A percentile compares a stretch with the other conserved stretches of the same genome.
Evolutionary conservation across 2,888 invertebrate genomes (phyloP).

Genomic region (Andricus curvator): DNA sequence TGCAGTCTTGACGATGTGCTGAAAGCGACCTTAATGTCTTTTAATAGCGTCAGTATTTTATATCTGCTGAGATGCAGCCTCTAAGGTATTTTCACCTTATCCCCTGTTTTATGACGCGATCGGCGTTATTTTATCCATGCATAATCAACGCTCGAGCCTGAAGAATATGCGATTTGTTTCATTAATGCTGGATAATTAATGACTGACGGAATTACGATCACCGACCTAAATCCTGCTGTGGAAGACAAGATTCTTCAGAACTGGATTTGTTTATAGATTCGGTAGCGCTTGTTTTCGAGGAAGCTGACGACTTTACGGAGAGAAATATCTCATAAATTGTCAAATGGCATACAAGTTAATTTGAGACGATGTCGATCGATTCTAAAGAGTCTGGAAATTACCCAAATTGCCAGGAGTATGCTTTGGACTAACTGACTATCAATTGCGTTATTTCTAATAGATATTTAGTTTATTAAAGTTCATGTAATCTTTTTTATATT

Average conservation of each 20-base stretch:
- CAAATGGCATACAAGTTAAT: conserved; percentile 15
- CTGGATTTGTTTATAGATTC: conserved; percentile 36
- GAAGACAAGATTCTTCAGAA: conserved; percentile 35
- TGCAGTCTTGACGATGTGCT: conserved; percentile 58
- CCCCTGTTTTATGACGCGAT: conserved; percentile 61
- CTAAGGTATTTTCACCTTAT: conserved; percentile 56
- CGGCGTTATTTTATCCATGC: conserved; percentile 50
- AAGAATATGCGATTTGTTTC: conserved; percentile 53
- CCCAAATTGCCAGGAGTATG: neutral
- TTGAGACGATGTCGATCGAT: neutral
- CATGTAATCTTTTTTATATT: no score
- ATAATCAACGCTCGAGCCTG: conserved; percentile 45
- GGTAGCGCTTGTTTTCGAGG: conserved; percentile 13
- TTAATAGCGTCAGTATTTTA: conserved; percentile 60
- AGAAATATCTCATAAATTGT: conserved; percentile 17
- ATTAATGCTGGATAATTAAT: conserved; percentile 57
- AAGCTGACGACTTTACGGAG: neutral
- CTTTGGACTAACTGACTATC: neutral
- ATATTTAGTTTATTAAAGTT: neutral
- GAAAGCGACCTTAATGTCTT: conserved; percentile 62
- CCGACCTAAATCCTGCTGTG: conserved; percentile 48
- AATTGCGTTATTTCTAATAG: neutral
- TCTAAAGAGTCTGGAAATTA: neutral
- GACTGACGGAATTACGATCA: conserved; percentile 53
- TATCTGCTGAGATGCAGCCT: conserved; percentile 51